Conservation (phyloP, 2,113 vertebrate genomes). For the Picathartes gymnocephalus region DNA sequence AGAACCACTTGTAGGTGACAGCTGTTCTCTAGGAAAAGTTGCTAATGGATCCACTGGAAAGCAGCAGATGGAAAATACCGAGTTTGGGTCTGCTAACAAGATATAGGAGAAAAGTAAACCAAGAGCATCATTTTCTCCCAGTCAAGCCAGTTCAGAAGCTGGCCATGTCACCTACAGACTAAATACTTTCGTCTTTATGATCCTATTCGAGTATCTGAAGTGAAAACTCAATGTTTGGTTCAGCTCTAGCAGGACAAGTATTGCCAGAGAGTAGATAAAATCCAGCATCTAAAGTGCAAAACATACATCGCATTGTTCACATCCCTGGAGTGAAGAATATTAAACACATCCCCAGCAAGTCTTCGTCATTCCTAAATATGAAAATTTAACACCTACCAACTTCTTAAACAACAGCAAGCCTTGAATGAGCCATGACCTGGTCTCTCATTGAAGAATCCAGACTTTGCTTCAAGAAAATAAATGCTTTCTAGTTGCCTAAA, state of each 20-base stretch:
- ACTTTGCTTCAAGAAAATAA: background rate
- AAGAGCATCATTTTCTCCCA: background rate
- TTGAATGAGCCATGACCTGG: background rate
- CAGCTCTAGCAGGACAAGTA: background rate
- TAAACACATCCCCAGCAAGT: background rate
- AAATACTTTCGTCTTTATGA: background rate
- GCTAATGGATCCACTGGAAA: rapidly evolving
- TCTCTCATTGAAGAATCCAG: background rate
- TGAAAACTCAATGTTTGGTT: background rate
- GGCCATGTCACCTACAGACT: background rate
- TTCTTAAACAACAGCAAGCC: background rate
- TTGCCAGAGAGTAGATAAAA: background rate
- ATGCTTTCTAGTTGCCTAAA: background rate
- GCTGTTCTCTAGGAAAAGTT: background rate
- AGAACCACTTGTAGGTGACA: background rate
- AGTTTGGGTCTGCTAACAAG: background rate
- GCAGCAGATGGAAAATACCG: background rate
- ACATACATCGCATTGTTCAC: background rate
- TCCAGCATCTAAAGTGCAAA: background rate
- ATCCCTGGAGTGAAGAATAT: background rate
- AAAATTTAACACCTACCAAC: background rate
- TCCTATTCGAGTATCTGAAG: background rate
- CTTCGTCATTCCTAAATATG: background rate
- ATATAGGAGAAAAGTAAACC: background rate
- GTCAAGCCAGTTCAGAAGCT: background rate